Evolutionary conservation across 2,113 vertebrate species (phyloP).

Genomic region (Tragelaphus imberbis): DNA sequence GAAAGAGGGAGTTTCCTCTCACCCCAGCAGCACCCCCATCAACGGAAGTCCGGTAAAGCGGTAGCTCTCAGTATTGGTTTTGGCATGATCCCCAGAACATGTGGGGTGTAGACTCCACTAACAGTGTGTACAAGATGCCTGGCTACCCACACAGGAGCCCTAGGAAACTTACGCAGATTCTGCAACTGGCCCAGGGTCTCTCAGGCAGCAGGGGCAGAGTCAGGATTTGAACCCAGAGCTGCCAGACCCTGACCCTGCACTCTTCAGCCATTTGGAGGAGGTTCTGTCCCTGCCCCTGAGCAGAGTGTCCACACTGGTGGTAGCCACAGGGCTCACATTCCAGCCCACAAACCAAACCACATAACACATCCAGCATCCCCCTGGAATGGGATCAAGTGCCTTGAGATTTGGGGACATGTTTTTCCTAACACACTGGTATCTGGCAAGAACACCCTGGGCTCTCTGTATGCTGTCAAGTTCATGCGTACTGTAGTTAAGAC

Average conservation of each 20-base stretch:
- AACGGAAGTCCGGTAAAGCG: background rate
- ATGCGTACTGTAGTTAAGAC: background rate
- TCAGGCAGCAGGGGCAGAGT: background rate
- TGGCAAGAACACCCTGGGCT: background rate
- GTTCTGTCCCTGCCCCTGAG: background rate
- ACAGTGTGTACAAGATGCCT: background rate
- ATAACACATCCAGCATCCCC: background rate
- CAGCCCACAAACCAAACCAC: background rate
- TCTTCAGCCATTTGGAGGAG: too few species aligned
- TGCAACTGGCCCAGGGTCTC: background rate
- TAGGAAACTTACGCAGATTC: background rate
- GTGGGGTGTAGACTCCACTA: background rate
- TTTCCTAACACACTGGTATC: background rate
- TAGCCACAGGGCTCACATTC: background rate
- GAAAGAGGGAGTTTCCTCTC: background rate
- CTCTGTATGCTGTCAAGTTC: background rate
- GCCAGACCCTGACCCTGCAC: background rate
- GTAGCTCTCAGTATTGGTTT: background rate
- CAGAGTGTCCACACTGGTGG: accelerated
- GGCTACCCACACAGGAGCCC: background rate
- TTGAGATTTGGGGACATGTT: background rate
- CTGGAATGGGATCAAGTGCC: background rate
- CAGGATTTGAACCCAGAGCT: background rate
- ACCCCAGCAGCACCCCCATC: background rate
- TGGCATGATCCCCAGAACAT: background rate